phyloP scores from a whole-genome alignment of 2,888 invertebrate species.

The Piscicola geometra region DNA sequence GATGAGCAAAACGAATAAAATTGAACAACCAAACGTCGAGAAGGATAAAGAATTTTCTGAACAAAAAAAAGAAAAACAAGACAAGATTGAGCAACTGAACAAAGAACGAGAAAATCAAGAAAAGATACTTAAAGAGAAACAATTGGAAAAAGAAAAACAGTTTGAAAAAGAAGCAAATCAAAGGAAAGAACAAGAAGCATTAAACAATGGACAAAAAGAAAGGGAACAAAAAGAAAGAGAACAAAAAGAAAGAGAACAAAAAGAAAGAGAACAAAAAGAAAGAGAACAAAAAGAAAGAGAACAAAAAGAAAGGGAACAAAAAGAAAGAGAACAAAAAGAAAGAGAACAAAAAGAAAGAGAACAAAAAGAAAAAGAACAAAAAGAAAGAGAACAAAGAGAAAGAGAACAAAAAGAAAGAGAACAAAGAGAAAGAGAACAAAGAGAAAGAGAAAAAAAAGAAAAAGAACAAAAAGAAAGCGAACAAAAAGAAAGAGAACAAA shows the following conservation, averaged over 20 bases:
- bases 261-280: not conserved
- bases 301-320: not conserved
- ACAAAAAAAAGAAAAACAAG: not conserved
- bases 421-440: not conserved
- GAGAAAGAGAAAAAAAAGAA: not conserved
- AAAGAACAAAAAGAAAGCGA: not conserved
- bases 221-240: not conserved
- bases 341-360: not conserved
- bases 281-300: not conserved
- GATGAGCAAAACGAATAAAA: too few relatives aligned
- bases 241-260: not conserved
- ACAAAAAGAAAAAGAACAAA: not conserved
- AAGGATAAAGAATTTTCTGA: too few relatives aligned
- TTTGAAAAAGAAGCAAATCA: not conserved
- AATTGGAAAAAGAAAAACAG: not conserved
- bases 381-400: not conserved
- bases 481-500: conserved; percentile 11
- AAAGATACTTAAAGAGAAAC: too few relatives aligned
- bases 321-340: not conserved
- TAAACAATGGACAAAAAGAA: not conserved
- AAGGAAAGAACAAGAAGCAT: too few relatives aligned
- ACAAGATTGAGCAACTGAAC: not conserved
- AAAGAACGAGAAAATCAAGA: not conserved
- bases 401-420: not conserved
- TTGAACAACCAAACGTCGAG: too few relatives aligned